These are phyloP conservation scores for Diorhabda sublineata DNA, from an alignment of 1,140 invertebrate species.

Conservation along the genomic window DNA sequence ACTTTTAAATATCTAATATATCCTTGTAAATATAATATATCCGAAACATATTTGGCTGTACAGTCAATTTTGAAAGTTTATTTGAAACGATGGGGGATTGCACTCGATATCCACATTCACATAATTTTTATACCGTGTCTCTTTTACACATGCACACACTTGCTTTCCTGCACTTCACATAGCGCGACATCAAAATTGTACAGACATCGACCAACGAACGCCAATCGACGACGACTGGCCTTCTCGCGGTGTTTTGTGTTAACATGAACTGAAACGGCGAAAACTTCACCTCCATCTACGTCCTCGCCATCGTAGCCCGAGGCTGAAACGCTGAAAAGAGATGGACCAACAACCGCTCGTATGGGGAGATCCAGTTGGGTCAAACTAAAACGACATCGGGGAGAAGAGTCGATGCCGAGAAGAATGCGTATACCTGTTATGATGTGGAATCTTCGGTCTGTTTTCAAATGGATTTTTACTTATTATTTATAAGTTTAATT, in stretches of 20 bases:
- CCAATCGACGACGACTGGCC: background rate
- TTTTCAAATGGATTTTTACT: too few species aligned
- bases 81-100: background rate
- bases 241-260: background rate
- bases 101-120: background rate
- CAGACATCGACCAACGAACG: background rate
- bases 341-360: conserved; percentile 1
- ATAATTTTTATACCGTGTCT: background rate
- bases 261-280: background rate
- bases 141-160: background rate
- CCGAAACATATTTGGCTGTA: background rate
- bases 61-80: too few species aligned
- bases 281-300: background rate
- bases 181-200: background rate
- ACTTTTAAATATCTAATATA: background rate
- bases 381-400: background rate
- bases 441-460: too few species aligned
- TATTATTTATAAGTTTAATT: too few species aligned
- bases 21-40: background rate
- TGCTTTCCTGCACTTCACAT: conserved; percentile 1
- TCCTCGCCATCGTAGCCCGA: background rate
- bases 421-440: background rate
- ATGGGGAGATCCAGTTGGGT: background rate
- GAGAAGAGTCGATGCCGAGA: background rate
- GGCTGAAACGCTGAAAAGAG: background rate